phyloP scores from a whole-genome alignment of 2,113 vertebrate species.

The Lichenostomus cassidix region DNA sequence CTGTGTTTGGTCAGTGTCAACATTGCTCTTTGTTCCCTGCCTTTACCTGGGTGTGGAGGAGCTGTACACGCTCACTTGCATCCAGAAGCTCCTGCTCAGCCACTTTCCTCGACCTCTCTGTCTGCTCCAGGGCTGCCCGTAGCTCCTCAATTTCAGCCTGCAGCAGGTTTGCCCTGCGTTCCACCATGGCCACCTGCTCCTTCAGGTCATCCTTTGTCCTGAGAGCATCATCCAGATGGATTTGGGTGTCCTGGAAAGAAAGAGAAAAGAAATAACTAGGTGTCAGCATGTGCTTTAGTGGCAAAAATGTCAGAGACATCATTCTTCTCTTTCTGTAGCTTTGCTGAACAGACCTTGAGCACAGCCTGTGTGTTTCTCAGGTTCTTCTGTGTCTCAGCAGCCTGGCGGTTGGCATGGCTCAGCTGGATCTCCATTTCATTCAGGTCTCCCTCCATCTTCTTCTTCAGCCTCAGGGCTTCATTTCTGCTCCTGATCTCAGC shows the following conservation, averaged over 20 bases:
- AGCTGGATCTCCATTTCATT: background rate
- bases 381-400: constrained; percentile 78
- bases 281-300: background rate
- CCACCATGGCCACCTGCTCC: constrained; percentile 83
- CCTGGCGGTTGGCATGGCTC: constrained; percentile 23
- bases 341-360: no score
- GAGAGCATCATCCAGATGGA: background rate
- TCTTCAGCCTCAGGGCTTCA: constrained; percentile 53
- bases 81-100: constrained; percentile 70
- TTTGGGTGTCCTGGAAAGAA: background rate
- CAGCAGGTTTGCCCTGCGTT: constrained; percentile 80
- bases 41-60: background rate
- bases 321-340: background rate
- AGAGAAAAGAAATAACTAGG: background rate
- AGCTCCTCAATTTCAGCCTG: constrained; percentile 80
- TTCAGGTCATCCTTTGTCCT: constrained; percentile 80
- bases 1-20: background rate
- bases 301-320: background rate
- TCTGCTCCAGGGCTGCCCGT: constrained; percentile 78
- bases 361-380: constrained; percentile 81
- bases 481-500: constrained; percentile 81
- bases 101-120: constrained; percentile 71
- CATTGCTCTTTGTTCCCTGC: background rate
- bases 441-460: background rate
- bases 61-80: background rate